phyloP scores from a whole-genome alignment of 1,140 invertebrate species.

The Drosophila biarmipes region DNA sequence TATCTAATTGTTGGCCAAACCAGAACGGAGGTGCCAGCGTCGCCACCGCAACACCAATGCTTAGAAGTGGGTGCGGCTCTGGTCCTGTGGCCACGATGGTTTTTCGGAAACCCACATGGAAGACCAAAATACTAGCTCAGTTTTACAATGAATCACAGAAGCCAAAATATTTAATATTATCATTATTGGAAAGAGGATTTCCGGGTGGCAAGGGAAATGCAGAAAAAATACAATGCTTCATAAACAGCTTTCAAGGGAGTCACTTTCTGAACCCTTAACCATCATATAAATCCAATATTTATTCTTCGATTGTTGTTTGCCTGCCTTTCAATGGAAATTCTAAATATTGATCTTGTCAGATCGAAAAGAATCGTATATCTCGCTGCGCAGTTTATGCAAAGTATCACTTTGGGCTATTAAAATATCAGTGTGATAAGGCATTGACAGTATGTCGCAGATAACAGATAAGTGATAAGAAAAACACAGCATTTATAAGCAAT shows the following conservation, averaged over 20 bases:
- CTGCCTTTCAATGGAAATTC: background rate
- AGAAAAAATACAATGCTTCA: background rate
- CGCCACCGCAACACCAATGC: conserved; percentile 12
- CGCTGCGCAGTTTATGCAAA: conserved; percentile 12
- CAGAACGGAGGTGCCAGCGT: conserved; percentile 28
- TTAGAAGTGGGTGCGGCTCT: conserved; percentile 9
- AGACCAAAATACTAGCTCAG: background rate
- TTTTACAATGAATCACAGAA: background rate
- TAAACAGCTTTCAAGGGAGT: background rate
- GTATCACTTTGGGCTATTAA: conserved; percentile 1
- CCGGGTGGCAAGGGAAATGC: background rate
- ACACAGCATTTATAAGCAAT: background rate
- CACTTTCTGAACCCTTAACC: background rate
- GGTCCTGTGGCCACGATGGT: background rate
- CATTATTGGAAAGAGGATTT: background rate
- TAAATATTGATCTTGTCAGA: conserved; percentile 2
- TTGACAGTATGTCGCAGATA: background rate
- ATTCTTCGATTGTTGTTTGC: background rate
- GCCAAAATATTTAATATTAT: background rate
- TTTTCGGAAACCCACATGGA: conserved; percentile 2
- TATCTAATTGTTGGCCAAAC: conserved; percentile 55
- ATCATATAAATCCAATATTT: background rate
- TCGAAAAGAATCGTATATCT: background rate
- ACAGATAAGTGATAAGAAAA: conserved; percentile 9
- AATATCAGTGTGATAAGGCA: background rate